phyloP scores from a whole-genome alignment of 30 jellyfish, hydroid and myxozoan species.

The Turritopsis dohrnii region DNA sequence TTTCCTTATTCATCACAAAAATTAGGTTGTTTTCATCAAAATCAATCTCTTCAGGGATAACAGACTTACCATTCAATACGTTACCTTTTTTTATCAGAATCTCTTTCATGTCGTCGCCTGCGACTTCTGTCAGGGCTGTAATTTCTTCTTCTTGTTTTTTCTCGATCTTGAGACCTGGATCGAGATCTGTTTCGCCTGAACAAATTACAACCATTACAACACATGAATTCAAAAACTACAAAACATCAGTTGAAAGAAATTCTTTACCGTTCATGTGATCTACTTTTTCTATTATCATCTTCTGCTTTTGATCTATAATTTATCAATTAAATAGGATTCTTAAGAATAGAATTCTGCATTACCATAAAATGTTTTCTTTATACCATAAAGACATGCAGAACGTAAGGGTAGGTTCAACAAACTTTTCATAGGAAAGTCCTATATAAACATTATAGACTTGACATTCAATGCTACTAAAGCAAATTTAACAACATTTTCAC shows the following conservation, averaged over 20 bases:
- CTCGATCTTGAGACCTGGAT: slow-evolving; percentile 21
- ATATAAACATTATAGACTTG: no score
- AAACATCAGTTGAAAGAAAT: neutral
- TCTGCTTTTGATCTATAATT: neutral
- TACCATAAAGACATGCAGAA: neutral
- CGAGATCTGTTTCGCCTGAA: slow-evolving; percentile 1
- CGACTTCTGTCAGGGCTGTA: slow-evolving; percentile 48
- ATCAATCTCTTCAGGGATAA: neutral
- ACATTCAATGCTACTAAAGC: no score
- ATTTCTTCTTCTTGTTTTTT: slow-evolving; percentile 29
- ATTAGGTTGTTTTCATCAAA: no score
- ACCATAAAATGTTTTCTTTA: neutral
- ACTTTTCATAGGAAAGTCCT: no score
- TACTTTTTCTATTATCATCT: neutral
- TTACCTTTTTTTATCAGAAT: slow-evolving; percentile 29
- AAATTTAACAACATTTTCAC: no score
- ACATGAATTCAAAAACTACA: neutral
- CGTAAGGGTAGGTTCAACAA: neutral
- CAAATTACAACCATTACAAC: neutral
- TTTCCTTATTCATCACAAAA: no score
- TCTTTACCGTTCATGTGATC: neutral
- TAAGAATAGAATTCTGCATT: neutral
- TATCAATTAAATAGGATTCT: neutral
- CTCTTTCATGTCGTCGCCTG: slow-evolving; percentile 42
- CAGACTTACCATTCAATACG: neutral